phyloP scores from a whole-genome alignment of 2,888 invertebrate species.

The Arenicola marina region DNA sequence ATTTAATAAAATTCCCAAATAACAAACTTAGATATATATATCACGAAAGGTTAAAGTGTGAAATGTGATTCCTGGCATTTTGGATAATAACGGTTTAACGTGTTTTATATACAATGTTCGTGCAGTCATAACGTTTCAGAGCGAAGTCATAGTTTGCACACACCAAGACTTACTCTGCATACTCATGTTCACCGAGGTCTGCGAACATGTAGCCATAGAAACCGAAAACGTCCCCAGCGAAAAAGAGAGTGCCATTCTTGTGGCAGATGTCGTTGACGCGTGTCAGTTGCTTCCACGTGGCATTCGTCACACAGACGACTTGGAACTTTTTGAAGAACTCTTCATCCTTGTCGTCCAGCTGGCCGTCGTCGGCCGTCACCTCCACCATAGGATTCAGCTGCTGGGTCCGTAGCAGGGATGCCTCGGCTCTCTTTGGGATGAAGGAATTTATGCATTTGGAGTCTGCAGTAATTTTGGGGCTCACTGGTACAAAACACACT shows the following conservation, averaged over 20 bases:
- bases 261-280: slow-evolving; percentile 71
- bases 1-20: no score
- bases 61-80: no score
- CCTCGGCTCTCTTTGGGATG: slow-evolving; percentile 88
- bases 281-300: slow-evolving; percentile 73
- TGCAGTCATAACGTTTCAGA: no score
- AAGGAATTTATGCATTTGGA: neutral
- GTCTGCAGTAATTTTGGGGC: neutral
- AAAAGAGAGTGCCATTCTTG: slow-evolving; percentile 77
- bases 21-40: no score
- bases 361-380: slow-evolving; percentile 66
- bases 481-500: neutral
- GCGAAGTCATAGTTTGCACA: no score
- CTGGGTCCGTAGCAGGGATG: slow-evolving; percentile 77
- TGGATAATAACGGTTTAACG: no score
- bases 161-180: slow-evolving; percentile 69
- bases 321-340: slow-evolving; percentile 77
- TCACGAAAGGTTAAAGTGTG: no score
- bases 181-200: slow-evolving; percentile 84
- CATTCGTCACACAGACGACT: slow-evolving; percentile 81
- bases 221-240: slow-evolving; percentile 91
- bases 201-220: slow-evolving; percentile 89
- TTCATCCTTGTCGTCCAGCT: slow-evolving; percentile 72
- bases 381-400: slow-evolving; percentile 93
- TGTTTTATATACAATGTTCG: no score